Percentiles rank a stretch among this genome's conserved stretches.
These are phyloP conservation scores for Balaenoptera acutorostrata DNA, from an alignment of 2,113 vertebrate species.

Conservation along the genomic window DNA sequence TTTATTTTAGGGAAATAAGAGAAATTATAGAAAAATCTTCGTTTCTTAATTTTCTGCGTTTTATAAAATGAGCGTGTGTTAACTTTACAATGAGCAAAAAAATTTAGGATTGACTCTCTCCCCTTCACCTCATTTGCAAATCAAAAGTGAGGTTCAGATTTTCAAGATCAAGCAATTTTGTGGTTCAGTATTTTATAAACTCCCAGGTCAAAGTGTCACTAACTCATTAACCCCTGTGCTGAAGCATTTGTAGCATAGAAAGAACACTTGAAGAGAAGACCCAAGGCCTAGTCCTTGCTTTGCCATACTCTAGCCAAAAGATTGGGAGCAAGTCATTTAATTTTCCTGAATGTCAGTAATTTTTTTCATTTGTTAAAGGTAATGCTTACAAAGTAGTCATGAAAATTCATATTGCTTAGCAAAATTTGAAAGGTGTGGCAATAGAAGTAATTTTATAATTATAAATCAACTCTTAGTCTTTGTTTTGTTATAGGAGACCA, in stretches of 20 bases:
- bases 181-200: neutral
- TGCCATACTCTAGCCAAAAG: neutral
- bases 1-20: constrained; percentile 6
- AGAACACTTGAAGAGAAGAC: neutral
- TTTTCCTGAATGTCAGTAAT: neutral
- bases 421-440: neutral
- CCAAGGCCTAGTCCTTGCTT: neutral
- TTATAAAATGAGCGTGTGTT: neutral
- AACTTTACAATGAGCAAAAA: neutral
- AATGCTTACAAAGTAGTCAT: neutral
- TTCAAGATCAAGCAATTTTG: neutral
- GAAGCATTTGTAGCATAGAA: neutral
- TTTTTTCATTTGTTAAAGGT: neutral
- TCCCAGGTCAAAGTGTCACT: neutral
- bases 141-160: constrained; percentile 1
- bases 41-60: neutral
- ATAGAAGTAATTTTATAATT: neutral
- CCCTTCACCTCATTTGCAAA: neutral
- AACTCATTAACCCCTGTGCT: neutral
- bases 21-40: neutral
- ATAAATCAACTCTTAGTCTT: neutral
- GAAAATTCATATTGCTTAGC: neutral
- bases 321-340: neutral
- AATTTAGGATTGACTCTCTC: neutral
- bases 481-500: neutral